Conservation (phyloP, 2,888 invertebrate species). For the Nomada goodeniana region DNA sequence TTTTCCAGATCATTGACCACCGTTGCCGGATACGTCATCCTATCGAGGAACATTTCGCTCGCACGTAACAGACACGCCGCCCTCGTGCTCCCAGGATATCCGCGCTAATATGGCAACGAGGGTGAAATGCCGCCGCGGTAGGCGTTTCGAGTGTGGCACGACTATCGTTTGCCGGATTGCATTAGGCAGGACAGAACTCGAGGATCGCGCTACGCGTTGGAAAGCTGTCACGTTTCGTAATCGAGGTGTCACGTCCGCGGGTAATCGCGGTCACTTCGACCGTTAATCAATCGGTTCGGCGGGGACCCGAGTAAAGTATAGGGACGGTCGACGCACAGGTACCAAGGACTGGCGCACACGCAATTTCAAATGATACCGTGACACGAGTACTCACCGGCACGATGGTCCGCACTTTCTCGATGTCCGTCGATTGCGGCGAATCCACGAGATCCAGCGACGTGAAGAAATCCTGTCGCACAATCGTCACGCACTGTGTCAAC, state of each 20-base stretch:
- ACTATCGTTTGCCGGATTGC: too few relatives aligned
- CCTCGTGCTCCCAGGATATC: conserved; percentile 36
- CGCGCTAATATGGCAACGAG: neutral
- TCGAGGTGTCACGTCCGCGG: neutral
- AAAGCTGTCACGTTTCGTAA: too few relatives aligned
- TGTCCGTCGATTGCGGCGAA: conserved; percentile 33
- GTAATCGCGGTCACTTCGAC: neutral
- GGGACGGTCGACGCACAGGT: neutral
- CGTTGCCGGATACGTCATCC: conserved; percentile 57
- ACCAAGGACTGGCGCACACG: neutral
- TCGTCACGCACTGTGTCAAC: conserved; percentile 62
- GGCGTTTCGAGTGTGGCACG: too few relatives aligned
- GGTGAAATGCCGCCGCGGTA: neutral
- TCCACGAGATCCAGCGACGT: conserved; percentile 41
- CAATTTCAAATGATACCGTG: neutral
- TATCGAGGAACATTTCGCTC: conserved; percentile 23
- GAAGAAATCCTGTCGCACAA: conserved; percentile 54
- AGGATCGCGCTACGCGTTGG: neutral
- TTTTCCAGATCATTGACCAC: conserved; percentile 68
- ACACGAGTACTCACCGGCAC: conserved; percentile 55
- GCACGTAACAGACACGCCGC: conserved; percentile 29
- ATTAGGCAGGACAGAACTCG: neutral
- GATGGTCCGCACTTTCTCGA: conserved; percentile 24
- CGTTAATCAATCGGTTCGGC: neutral
- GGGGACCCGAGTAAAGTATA: neutral